Evolutionary conservation across 2,113 vertebrate genomes (phyloP), one percentile per base, ranked within the genome.

Genomic region (Eubucco bourcierii): DNA sequence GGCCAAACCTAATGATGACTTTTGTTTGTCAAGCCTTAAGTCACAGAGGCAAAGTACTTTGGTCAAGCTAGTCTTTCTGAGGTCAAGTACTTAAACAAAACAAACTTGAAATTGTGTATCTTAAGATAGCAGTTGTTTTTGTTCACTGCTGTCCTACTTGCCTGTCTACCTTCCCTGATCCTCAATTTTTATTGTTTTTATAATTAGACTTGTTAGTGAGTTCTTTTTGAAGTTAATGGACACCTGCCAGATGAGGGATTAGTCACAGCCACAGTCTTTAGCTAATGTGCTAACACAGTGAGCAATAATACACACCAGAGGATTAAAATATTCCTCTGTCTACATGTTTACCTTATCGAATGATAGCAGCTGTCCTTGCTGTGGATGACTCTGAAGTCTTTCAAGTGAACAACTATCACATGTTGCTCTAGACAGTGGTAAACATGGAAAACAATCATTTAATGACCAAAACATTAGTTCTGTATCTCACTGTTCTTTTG

Each of bases 21-120:
- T 96, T 90, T 58, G 82, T 96, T 97, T 97, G 78, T 97, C 90
- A 95, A 90, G 33, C 1, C 3, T 96, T 96, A 68, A 90, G 76
- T 84, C 64, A 82, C 65, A 93, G 65, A 95, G 28, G 23, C 93
- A 82, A 95, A 97, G 85, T 83, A 88, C 84, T 95, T 87, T 90
- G 96, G 33, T 94, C 66, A 94, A 93, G 19, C 27, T 95, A 93
- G 93, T 95, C 80, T 96, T 95, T 93, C 50, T 28, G 50, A 93
- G 67, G 95, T 77, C 91, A 88, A 91, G 80, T n/a, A 68, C 90
- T 96, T 93, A 73, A 25, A 52, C 23, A 52, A 20, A 97, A 95
- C 88, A 90, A 96, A 93, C 29, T 75, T 96, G 91, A 96, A 68
- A 34, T 15, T 2, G n/a, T 67, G 13, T 46, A 7, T 50, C 31